Conservation (phyloP, 2,888 invertebrate species). For the Polyommatus icarus region DNA sequence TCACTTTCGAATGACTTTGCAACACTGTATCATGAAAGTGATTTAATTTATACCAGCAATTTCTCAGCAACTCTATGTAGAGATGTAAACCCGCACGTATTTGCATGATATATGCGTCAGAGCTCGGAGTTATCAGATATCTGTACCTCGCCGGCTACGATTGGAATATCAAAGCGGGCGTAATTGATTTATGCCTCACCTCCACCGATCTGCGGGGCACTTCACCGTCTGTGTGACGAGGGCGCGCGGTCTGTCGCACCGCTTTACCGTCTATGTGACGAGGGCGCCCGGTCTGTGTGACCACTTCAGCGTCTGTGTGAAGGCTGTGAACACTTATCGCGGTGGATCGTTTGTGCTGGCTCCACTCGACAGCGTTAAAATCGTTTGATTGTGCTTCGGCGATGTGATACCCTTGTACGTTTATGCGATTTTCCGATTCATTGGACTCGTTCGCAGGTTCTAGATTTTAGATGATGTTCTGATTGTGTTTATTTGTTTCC, state of each 20-base stretch:
- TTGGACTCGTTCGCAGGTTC: background rate
- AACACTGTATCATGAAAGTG: no score
- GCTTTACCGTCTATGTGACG: background rate
- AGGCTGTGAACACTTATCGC: background rate
- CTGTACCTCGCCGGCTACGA: background rate
- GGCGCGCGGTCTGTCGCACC: background rate
- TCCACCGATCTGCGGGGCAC: background rate
- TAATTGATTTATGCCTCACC: constrained; percentile 25
- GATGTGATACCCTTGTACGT: background rate
- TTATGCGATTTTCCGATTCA: background rate
- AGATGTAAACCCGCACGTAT: background rate
- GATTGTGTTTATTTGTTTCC: no score
- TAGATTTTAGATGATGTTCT: background rate
- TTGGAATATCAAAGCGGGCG: constrained; percentile 15
- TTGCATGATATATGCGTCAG: background rate
- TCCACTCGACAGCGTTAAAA: background rate
- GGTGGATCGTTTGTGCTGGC: background rate
- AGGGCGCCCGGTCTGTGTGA: no score
- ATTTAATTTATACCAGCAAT: no score
- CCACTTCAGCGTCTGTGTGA: background rate
- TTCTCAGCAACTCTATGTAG: background rate
- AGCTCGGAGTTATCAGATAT: background rate
- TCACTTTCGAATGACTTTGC: no score
- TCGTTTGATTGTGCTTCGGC: background rate
- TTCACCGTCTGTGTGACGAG: constrained; percentile 1